Evolutionary conservation across 2,797 vertebrate species (phyloP), one percentile per base, ranked within the genome.

Genomic region (Geotria australis): DNA sequence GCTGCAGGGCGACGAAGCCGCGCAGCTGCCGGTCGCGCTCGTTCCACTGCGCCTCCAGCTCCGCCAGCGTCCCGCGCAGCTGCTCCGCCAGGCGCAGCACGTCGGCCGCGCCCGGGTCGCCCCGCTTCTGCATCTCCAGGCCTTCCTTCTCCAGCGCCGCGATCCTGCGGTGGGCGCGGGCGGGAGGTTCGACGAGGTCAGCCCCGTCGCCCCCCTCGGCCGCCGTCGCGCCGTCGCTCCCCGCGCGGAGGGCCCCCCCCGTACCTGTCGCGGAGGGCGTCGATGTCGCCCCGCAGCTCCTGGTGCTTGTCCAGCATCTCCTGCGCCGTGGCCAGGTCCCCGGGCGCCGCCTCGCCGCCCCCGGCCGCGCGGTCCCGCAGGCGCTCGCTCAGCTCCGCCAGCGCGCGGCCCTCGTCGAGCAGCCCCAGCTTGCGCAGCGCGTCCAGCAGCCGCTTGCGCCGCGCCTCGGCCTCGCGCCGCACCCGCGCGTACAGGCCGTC

Each of bases 241-340:
- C n/a, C n/a, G n/a, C n/a, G n/a, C 12, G 38, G 12, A 2, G 10
- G 11, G 3, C 12, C 47, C 13, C 6, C 15, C 60, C 61, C 64
- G 59, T 63, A 85, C 85, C 79, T 83, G 63, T 71, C 71, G 64
- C 69, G 73, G 55, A 76, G 71, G 60, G 69, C 68, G 10, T 63
- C 69, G 49, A 83, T 77, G 68, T 85, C 81, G 66, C 69, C 67
- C 64, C 67, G 63, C 13, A 85, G 65, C 49, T 79, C 76, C 59
- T 65, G 66, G 59, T 83, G 74, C 7, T 77, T 73, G 57, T 68
- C 68, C 56, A 86, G 70, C 61, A 83, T 62, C 7, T 58, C 67
- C 47, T 75, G 66, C 47, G 78, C 77, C 1, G 80, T 79, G 61
- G 64, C 65, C 61, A 79, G 65, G 0, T 81, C 79, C 4, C 66